Conservation (phyloP, 2,113 vertebrate species). For the Leucoraja erinaceus region DNA sequence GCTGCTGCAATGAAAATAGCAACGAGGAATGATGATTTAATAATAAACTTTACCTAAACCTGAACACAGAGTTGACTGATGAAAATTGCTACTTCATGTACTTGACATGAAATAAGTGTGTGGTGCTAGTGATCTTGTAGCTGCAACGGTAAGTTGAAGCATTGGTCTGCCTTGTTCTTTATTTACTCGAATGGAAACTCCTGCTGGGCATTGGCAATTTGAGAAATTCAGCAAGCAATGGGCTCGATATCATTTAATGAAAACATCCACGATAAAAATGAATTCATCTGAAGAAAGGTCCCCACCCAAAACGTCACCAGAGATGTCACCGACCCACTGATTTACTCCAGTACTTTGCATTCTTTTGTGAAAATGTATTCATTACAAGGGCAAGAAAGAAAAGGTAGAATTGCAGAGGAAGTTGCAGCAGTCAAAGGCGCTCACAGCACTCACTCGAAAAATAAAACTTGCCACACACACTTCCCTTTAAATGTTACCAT, state of each 20-base stretch:
- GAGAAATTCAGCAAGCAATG: neutral
- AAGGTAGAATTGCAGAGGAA: neutral
- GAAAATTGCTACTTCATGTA: neutral
- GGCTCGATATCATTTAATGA: neutral
- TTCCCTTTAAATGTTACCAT: too few relatives aligned
- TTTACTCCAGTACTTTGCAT: too few relatives aligned
- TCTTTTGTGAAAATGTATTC: neutral
- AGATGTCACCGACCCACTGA: too few relatives aligned
- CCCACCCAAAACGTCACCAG: too few relatives aligned
- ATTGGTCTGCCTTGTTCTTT: neutral
- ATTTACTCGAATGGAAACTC: neutral
- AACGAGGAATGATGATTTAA: neutral
- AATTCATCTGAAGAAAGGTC: neutral
- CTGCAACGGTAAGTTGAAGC: neutral
- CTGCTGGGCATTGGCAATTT: neutral
- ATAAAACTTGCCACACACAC: too few relatives aligned
- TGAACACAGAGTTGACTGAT: neutral
- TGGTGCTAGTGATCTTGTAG: neutral
- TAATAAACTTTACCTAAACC: neutral
- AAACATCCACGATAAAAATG: neutral
- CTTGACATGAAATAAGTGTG: neutral
- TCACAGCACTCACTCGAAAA: too few relatives aligned
- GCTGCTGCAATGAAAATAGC: neutral
- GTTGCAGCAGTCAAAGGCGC: neutral
- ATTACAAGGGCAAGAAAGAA: neutral